Conservation (phyloP, 2,113 vertebrate species). For the Murina feae region DNA sequence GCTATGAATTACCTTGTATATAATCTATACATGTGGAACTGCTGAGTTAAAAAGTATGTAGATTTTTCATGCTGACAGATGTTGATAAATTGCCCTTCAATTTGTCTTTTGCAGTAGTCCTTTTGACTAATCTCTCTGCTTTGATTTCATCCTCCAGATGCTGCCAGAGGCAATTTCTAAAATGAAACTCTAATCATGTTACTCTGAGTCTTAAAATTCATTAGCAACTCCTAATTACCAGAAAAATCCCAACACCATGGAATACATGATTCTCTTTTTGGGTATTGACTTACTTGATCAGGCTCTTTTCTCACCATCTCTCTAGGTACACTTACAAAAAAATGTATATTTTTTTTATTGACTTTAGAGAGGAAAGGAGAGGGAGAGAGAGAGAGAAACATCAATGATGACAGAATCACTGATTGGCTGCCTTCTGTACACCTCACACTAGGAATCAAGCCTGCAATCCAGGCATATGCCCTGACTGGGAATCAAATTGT, state of each 20-base stretch:
- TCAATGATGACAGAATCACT: no score
- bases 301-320: neutral
- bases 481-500: no score
- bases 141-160: neutral
- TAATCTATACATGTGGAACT: neutral
- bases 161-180: neutral
- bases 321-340: neutral
- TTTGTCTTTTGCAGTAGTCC: neutral
- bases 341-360: no score
- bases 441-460: no score
- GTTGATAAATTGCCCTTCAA: constrained; percentile 11
- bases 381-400: no score
- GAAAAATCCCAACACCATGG: neutral
- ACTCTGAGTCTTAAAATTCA: constrained; percentile 18
- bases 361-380: no score
- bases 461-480: no score
- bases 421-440: no score
- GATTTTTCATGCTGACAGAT: constrained; percentile 24
- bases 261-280: neutral
- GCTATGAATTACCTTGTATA: neutral
- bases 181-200: neutral
- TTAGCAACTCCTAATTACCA: neutral
- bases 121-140: constrained; percentile 20
- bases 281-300: neutral
- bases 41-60: neutral